Percentiles rank a stretch among this genome's conserved stretches.
phyloP scores from a whole-genome alignment of 2,797 vertebrate genomes.

The Lithobates pipiens region DNA sequence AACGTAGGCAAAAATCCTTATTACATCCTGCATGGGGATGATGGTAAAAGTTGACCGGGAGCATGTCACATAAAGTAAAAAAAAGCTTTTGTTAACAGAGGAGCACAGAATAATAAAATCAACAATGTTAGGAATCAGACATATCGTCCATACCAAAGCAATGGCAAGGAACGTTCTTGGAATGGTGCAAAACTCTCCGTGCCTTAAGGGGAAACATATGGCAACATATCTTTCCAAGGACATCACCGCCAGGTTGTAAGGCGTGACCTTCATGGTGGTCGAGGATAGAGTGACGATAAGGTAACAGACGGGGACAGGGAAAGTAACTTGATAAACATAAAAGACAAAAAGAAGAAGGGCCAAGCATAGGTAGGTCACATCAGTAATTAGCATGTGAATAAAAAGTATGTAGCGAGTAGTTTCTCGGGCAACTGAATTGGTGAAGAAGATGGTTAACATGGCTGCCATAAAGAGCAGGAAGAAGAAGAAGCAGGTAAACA shows the following conservation, averaged over 20 bases:
- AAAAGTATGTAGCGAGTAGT: slow-evolving; percentile 26
- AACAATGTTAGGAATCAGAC: neutral
- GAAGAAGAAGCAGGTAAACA: neutral
- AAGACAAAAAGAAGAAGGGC: neutral
- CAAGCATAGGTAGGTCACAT: neutral
- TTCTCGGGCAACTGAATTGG: neutral
- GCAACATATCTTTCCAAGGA: slow-evolving; percentile 27
- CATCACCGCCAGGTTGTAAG: slow-evolving; percentile 29
- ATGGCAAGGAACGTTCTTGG: neutral
- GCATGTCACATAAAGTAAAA: neutral
- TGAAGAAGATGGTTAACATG: slow-evolving; percentile 15
- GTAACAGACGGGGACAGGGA: neutral
- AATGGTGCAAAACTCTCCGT: slow-evolving; percentile 11
- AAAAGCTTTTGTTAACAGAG: neutral
- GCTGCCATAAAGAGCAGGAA: slow-evolving; percentile 10
- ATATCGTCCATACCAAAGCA: neutral
- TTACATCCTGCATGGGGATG: neutral
- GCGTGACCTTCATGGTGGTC: neutral
- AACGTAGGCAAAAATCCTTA: slow-evolving; percentile 65
- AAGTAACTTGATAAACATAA: neutral
- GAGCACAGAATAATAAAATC: slow-evolving; percentile 7
- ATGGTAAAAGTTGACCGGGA: neutral
- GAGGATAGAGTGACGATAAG: neutral
- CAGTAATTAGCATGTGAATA: slow-evolving; percentile 33
- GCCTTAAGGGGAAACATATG: slow-evolving; percentile 31